Evolutionary conservation across 2,797 vertebrate genomes (phyloP).

Genomic region (Chromobotia macracanthus): DNA sequence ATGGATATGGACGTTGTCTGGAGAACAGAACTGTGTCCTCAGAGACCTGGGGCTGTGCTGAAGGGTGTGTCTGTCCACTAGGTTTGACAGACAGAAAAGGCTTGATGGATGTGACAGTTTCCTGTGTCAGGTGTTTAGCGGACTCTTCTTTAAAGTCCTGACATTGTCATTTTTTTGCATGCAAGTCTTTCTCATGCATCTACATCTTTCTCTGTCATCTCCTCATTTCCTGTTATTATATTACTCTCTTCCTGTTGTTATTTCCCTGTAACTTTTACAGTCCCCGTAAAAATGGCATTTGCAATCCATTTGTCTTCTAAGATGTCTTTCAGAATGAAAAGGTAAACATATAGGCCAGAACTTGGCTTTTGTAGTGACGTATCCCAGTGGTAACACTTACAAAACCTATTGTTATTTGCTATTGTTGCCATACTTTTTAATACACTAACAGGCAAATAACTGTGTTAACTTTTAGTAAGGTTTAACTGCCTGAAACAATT

Average conservation of each 20-base stretch:
- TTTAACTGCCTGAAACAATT: too few species aligned
- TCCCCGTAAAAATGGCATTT: background rate
- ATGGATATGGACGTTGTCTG: slow-evolving; percentile 18
- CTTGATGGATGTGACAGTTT: slow-evolving; percentile 49
- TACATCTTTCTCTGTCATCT: background rate
- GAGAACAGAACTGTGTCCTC: slow-evolving; percentile 32
- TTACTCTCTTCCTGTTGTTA: background rate
- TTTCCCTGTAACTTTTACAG: background rate
- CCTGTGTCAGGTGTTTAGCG: slow-evolving; percentile 39
- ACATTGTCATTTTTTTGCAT: background rate
- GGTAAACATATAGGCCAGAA: too few species aligned
- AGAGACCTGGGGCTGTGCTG: slow-evolving; percentile 5
- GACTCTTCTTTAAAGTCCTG: background rate
- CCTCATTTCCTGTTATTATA: background rate
- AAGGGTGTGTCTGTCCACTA: slow-evolving; percentile 1
- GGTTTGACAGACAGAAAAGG: slow-evolving; percentile 33
- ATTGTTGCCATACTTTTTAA: too few species aligned
- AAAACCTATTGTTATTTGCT: too few species aligned
- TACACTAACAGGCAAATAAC: too few species aligned
- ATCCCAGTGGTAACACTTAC: too few species aligned
- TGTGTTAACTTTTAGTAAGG: too few species aligned
- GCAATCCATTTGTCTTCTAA: background rate
- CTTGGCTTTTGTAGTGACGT: too few species aligned
- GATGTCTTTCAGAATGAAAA: background rate
- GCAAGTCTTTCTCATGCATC: background rate